These are phyloP conservation scores for Peromyscus melanophrys DNA, from an alignment of 2,797 vertebrate species.

Conservation along the genomic window DNA sequence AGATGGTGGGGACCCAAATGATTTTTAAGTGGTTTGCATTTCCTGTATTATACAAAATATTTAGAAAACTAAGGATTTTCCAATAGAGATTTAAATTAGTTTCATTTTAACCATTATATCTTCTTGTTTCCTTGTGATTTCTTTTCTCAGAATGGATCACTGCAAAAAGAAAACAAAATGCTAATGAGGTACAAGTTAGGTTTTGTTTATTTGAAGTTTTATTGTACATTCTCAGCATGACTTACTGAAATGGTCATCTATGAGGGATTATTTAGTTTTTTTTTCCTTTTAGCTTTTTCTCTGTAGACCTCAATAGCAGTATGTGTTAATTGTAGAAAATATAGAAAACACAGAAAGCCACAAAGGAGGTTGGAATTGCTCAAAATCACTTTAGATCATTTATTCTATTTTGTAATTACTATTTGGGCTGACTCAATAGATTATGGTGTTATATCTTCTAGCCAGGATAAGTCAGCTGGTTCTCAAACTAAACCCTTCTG, in stretches of 20 bases:
- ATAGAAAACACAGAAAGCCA: slow-evolving; percentile 52
- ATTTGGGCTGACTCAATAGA: slow-evolving; percentile 32
- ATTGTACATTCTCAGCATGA: slow-evolving; percentile 55
- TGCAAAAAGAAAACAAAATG: slow-evolving; percentile 41
- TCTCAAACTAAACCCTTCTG: slow-evolving; percentile 46
- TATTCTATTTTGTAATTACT: slow-evolving; percentile 61
- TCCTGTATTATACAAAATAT: slow-evolving; percentile 42
- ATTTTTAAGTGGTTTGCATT: slow-evolving; percentile 51
- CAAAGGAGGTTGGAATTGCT: slow-evolving; percentile 44
- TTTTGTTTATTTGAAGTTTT: slow-evolving; percentile 68
- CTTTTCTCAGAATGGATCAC: slow-evolving; percentile 60
- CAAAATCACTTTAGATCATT: slow-evolving; percentile 15
- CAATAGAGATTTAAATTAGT: slow-evolving; percentile 53
- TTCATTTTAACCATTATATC: slow-evolving; percentile 27
- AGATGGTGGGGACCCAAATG: background rate
- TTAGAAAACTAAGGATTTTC: slow-evolving; percentile 66
- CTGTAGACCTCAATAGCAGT: slow-evolving; percentile 8
- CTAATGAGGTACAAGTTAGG: slow-evolving; percentile 26
- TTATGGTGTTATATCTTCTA: slow-evolving; percentile 53
- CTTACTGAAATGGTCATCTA: background rate
- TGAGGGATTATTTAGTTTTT: background rate
- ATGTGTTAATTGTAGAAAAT: slow-evolving; percentile 30
- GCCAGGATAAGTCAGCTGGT: slow-evolving; percentile 27
- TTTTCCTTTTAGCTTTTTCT: background rate
- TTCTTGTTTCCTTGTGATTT: slow-evolving; percentile 32